phyloP scores from a whole-genome alignment of 2,888 invertebrate species.

The Agonopterix arenella region DNA sequence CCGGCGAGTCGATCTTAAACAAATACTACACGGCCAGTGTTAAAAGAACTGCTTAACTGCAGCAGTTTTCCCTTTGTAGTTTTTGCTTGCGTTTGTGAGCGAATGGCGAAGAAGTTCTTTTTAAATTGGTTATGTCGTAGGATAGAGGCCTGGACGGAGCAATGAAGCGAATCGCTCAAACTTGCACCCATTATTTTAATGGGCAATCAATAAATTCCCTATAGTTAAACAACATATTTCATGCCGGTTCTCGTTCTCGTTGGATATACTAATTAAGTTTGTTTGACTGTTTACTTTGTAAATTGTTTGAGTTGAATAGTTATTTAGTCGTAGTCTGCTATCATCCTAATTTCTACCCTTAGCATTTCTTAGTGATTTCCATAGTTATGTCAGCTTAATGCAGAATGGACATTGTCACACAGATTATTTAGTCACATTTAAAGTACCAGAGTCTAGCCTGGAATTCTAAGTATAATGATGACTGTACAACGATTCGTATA shows the following conservation, averaged over 20 bases:
- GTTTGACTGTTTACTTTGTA: slow-evolving; percentile 66
- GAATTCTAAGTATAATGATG: too few species aligned
- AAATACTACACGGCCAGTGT: slow-evolving; percentile 40
- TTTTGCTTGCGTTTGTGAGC: slow-evolving; percentile 12
- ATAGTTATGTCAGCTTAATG: too few species aligned
- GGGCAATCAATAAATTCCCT: slow-evolving; percentile 62
- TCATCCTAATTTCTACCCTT: slow-evolving; percentile 1
- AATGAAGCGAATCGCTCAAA: slow-evolving; percentile 53
- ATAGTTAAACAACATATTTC: slow-evolving; percentile 58
- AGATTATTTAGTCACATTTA: neutral
- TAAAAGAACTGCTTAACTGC: slow-evolving; percentile 22
- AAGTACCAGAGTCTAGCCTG: too few species aligned
- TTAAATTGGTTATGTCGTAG: slow-evolving; percentile 30
- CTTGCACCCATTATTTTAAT: slow-evolving; percentile 63
- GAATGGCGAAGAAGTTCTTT: slow-evolving; percentile 14
- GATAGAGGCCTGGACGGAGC: slow-evolving; percentile 35
- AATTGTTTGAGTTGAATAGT: slow-evolving; percentile 62
- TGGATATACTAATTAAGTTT: slow-evolving; percentile 64
- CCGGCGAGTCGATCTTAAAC: slow-evolving; percentile 39
- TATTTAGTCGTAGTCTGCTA: slow-evolving; percentile 54
- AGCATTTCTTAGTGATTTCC: too few species aligned
- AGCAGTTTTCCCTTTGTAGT: slow-evolving; percentile 11
- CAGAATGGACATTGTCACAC: too few species aligned
- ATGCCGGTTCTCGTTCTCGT: slow-evolving; percentile 31
- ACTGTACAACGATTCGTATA: too few species aligned